These are phyloP conservation scores for Dynastes maya DNA, from an alignment of 2,888 invertebrate genomes.

Conservation along the genomic window DNA sequence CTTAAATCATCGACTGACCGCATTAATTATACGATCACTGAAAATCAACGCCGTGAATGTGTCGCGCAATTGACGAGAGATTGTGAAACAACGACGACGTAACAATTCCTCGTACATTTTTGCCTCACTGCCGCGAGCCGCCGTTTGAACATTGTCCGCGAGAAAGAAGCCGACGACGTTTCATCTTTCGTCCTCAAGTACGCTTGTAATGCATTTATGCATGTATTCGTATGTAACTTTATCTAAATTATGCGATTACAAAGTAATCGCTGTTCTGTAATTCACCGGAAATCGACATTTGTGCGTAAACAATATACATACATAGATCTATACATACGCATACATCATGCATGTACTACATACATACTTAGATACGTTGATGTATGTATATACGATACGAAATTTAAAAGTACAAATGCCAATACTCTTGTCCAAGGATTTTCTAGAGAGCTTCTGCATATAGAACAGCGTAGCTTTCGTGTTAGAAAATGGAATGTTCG, in stretches of 20 bases:
- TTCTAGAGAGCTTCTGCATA: constrained; percentile 2
- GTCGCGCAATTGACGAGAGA: neutral
- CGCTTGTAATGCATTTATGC: constrained; percentile 32
- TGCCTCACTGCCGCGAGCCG: neutral
- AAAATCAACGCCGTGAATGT: constrained; percentile 1
- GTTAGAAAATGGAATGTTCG: neutral
- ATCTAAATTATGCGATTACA: constrained; percentile 47
- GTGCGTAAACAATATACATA: constrained; percentile 42
- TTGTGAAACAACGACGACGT: constrained; percentile 10
- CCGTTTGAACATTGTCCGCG: constrained; percentile 9
- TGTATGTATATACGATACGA: constrained; percentile 1
- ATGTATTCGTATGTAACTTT: constrained; percentile 34
- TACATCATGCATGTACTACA: too few species aligned
- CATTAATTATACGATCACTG: neutral
- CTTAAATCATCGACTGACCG: neutral
- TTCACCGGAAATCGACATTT: constrained; percentile 47
- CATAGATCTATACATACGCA: neutral
- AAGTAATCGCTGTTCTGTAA: constrained; percentile 48
- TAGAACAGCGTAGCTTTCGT: neutral
- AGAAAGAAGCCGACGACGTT: constrained; percentile 27
- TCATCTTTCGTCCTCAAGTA: constrained; percentile 24
- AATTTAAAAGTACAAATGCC: constrained; percentile 41
- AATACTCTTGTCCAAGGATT: constrained; percentile 37
- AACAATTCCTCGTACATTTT: constrained; percentile 4
- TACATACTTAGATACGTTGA: neutral